Conservation (phyloP, 2,113 vertebrate genomes). For the Paramormyrops kingsleyae region DNA sequence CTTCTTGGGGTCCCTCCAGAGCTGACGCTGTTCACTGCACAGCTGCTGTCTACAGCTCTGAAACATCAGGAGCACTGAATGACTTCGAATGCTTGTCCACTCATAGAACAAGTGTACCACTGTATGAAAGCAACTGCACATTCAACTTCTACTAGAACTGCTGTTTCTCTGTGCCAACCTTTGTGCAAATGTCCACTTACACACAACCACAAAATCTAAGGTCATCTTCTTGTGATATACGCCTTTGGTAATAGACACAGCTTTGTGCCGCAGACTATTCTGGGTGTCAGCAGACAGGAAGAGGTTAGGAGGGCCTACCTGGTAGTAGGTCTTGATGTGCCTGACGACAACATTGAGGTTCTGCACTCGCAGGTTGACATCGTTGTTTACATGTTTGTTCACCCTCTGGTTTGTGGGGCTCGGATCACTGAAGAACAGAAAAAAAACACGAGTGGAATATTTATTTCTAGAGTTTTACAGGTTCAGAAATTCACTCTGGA, state of each 20-base stretch:
- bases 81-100: background rate
- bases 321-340: constrained; percentile 81
- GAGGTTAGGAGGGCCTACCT: constrained; percentile 54
- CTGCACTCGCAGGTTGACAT: constrained; percentile 73
- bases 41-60: background rate
- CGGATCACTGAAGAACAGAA: background rate
- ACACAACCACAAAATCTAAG: background rate
- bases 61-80: background rate
- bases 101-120: background rate
- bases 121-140: background rate
- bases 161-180: background rate
- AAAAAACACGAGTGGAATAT: background rate
- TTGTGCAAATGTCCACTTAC: background rate
- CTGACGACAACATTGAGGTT: constrained; percentile 74
- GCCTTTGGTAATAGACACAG: background rate
- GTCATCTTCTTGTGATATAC: background rate
- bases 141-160: background rate
- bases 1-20: background rate
- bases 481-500: background rate
- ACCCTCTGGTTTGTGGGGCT: constrained; percentile 73
- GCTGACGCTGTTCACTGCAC: background rate
- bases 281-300: background rate
- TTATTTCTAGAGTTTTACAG: background rate
- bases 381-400: constrained; percentile 76
- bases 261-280: background rate